These are phyloP conservation scores for Drosophila lutescens DNA, from an alignment of 2,888 invertebrate genomes.

Conservation along the genomic window DNA sequence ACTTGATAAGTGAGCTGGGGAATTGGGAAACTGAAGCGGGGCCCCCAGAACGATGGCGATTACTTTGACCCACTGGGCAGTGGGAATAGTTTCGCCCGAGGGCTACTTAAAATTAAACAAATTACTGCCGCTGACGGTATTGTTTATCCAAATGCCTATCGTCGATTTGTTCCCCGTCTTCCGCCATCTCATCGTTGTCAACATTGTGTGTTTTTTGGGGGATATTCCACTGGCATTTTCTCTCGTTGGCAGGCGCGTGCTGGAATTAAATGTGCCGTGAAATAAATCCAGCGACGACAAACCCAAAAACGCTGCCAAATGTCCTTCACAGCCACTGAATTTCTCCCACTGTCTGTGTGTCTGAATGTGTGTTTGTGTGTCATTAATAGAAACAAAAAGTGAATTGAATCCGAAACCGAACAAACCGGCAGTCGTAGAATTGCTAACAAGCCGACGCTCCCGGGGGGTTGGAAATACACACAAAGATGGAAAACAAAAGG, in stretches of 20 bases:
- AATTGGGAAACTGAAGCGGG: constrained; percentile 24
- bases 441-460: constrained; percentile 28
- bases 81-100: constrained; percentile 47
- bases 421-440: constrained; percentile 17
- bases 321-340: constrained; percentile 43
- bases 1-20: constrained; percentile 69
- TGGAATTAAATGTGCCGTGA: constrained; percentile 77
- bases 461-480: constrained; percentile 8
- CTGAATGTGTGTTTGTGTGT: constrained; percentile 27
- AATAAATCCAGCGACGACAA: constrained; percentile 66
- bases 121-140: constrained; percentile 51
- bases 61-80: constrained; percentile 30
- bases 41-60: constrained; percentile 24
- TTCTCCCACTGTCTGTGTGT: neutral
- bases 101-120: constrained; percentile 80
- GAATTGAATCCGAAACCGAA: constrained; percentile 52
- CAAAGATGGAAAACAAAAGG: constrained; percentile 38
- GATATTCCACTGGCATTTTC: constrained; percentile 16
- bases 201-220: constrained; percentile 23
- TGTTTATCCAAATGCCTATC: constrained; percentile 54
- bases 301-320: constrained; percentile 37
- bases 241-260: constrained; percentile 61
- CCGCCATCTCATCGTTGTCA: constrained; percentile 40
- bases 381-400: constrained; percentile 55
- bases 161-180: constrained; percentile 61